Conservation (phyloP, 1,140 invertebrate genomes). For the Holcopasites calliopsidis region DNA sequence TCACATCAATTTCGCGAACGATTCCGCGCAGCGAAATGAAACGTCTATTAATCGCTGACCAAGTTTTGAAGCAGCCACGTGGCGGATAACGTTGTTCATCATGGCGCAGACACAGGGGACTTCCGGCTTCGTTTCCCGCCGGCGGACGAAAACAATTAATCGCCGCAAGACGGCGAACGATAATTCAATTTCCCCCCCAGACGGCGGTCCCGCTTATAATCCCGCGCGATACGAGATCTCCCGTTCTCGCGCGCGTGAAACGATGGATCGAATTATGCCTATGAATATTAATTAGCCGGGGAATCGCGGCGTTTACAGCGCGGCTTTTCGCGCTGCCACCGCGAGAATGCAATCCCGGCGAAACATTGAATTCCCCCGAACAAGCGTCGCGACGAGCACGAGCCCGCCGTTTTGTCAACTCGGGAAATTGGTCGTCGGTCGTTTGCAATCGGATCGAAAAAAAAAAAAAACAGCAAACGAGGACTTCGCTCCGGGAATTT, state of each 20-base stretch:
- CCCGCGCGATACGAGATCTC: background rate
- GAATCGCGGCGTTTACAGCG: slow-evolving; percentile 6
- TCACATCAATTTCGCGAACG: no score
- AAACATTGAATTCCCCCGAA: background rate
- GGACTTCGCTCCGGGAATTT: background rate
- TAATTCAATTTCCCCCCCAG: slow-evolving; percentile 20
- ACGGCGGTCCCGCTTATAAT: background rate
- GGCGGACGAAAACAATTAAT: slow-evolving; percentile 28
- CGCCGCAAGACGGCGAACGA: slow-evolving; percentile 12
- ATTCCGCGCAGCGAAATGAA: slow-evolving; percentile 8
- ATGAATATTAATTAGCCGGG: slow-evolving; percentile 34
- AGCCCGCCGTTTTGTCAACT: background rate
- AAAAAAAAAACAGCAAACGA: background rate
- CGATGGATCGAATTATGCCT: slow-evolving; percentile 14
- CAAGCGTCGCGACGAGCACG: background rate
- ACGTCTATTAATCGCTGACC: background rate
- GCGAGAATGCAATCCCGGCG: background rate
- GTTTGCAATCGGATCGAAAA: slow-evolving; percentile 1
- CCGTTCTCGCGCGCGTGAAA: background rate
- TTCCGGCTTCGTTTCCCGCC: slow-evolving; percentile 5
- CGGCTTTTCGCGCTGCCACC: background rate
- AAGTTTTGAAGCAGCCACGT: background rate
- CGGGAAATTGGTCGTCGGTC: background rate
- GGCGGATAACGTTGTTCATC: slow-evolving; percentile 16
- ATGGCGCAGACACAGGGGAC: background rate